Conservation (phyloP, 2,888 invertebrate species). For the Ischnura elegans region DNA sequence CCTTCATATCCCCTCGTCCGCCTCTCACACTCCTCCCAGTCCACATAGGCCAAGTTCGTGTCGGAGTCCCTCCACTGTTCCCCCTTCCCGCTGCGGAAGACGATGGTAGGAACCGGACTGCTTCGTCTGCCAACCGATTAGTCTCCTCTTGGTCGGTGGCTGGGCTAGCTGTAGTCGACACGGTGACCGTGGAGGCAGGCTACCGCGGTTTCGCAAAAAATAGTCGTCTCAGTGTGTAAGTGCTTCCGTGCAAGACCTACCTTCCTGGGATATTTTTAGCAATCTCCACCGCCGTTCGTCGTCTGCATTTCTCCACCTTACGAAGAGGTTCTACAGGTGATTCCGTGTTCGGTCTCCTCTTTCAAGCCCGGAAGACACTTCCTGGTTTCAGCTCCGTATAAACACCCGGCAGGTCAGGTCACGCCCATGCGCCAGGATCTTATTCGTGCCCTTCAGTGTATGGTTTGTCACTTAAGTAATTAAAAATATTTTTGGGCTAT, state of each 20-base stretch:
- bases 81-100: not conserved
- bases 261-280: not conserved
- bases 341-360: not conserved
- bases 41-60: slow-evolving; percentile 33
- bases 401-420: too few relatives aligned
- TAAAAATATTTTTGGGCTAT: too few relatives aligned
- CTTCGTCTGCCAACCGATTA: not conserved
- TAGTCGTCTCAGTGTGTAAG: too few relatives aligned
- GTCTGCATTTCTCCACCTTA: not conserved
- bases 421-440: not conserved
- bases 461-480: not conserved
- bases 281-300: not conserved
- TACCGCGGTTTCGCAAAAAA: too few relatives aligned
- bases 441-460: not conserved
- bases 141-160: not conserved
- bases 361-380: not conserved
- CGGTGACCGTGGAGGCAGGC: too few relatives aligned
- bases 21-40: not conserved
- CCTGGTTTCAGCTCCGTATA: not conserved
- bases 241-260: too few relatives aligned
- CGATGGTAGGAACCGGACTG: not conserved
- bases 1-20: not conserved
- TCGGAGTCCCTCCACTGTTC: not conserved
- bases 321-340: not conserved
- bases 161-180: not conserved